Base-by-base conservation (phyloP, 1,140 invertebrate species). In the Drosophila sulfurigaster region DNA sequence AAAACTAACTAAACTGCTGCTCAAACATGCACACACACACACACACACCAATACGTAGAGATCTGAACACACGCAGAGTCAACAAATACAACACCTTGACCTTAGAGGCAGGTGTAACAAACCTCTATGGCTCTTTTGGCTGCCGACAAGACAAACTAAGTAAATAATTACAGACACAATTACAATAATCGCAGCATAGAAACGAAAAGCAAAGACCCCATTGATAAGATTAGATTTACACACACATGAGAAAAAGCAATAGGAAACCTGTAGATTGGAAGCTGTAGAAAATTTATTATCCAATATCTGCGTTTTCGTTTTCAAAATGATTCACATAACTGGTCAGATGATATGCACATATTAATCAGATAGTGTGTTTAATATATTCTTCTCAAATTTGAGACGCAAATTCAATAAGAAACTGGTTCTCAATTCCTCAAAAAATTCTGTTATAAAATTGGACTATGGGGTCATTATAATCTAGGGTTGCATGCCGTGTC, bases 211-310 rank as follows among this genome's bases (percentile, higher is more conserved):
- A 8, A 13, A 52, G 52, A 15, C 0, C n/a, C 7, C 6, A 45
- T 51, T 67, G 81, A 85, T 85, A 85, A 87, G 79, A 86, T 85
- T 48, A 82, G 49, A 15, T 49, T 64, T 46, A 62, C 48, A 54
- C 48, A 32, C 25, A 58, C 45, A 73, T 41, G 48, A 51, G 25
- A 46, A 28, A 45, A 49, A 43, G 45, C n/a, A 49, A 48, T 38
- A 41, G 13, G 8, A 38, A 13, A 8, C 35, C 13, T 54, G 10
- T n/a, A 13, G 30, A 4, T 10, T 32, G 25, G 25, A 30, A 54
- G 51, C 51, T 54, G 51, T 54, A 35, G 51, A 35, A 35, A 54
- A 32, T 54, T 57, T 59, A 45, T 59, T 25, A 59, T 45, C 8
- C 56, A 57, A 57, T 38, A 57, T 38, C 15, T 38, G 16, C 5